Evolutionary conservation across 2,888 invertebrate genomes (phyloP).

Genomic region (Mycogona germanica): DNA sequence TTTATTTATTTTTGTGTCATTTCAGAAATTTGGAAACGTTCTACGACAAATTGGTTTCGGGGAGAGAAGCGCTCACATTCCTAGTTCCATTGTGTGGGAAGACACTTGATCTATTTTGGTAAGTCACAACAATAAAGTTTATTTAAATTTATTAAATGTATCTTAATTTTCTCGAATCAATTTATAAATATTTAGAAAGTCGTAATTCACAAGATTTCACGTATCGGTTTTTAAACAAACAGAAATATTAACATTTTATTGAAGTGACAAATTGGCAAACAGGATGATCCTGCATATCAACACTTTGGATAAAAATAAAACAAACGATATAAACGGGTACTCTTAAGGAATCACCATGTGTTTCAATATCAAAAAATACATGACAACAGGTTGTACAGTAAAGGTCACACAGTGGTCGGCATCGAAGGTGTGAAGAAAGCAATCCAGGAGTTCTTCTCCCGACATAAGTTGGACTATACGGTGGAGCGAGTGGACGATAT

Average conservation of each 20-base stretch:
- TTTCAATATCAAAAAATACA: no score
- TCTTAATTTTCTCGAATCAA: no score
- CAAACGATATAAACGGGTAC: no score
- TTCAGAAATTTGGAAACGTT: no score
- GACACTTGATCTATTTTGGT: constrained; percentile 26
- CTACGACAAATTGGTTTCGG: not conserved
- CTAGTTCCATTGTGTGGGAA: constrained; percentile 29
- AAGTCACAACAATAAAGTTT: no score
- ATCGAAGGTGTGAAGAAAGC: constrained; percentile 25
- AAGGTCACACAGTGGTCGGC: constrained; percentile 28
- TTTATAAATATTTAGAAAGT: no score
- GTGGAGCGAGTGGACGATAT: constrained; percentile 18
- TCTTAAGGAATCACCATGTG: no score
- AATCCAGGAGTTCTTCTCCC: constrained; percentile 23
- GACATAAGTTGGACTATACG: constrained; percentile 23
- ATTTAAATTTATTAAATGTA: not conserved
- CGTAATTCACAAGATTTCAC: no score
- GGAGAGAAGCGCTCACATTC: constrained; percentile 14
- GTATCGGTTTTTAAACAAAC: no score
- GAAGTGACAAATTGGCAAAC: not conserved
- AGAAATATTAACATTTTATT: not conserved
- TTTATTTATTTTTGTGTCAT: no score
- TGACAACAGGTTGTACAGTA: constrained; percentile 25
- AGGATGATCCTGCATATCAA: no score
- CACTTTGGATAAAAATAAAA: no score